These are phyloP conservation scores for Trididemnum nubilum DNA, from an alignment of 23 tunicate genomes.

Conservation along the genomic window DNA sequence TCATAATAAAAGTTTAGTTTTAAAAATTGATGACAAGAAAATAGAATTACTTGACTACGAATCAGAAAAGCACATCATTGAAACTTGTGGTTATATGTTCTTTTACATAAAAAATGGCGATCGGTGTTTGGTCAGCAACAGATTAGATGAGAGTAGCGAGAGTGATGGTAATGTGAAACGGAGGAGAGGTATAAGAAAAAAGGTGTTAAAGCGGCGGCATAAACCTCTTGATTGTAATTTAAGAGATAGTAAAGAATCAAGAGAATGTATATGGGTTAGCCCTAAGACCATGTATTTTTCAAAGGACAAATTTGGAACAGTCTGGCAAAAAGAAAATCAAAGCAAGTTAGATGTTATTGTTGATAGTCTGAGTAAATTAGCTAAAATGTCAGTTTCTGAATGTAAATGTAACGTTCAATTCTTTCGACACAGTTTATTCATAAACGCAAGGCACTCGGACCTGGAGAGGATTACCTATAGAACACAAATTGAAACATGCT, in stretches of 20 bases:
- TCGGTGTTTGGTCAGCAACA: no score
- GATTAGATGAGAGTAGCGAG: no score
- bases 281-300: no score
- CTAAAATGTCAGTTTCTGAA: background rate
- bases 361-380: no score
- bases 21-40: background rate
- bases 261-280: no score
- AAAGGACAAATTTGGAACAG: background rate
- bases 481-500: background rate
- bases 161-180: no score
- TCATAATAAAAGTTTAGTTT: no score
- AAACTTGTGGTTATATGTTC: background rate
- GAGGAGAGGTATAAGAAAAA: no score
- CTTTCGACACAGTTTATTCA: background rate
- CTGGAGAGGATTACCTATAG: background rate
- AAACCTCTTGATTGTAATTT: no score
- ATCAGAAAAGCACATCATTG: background rate
- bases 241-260: no score
- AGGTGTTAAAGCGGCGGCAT: no score
- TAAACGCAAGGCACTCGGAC: background rate
- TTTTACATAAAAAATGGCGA: background rate
- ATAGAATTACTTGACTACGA: background rate
- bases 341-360: background rate
- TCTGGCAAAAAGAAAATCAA: background rate
- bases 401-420: background rate